These are phyloP conservation scores for Eutolmus rufibarbis DNA, from an alignment of 2,888 invertebrate species.

Conservation along the genomic window DNA sequence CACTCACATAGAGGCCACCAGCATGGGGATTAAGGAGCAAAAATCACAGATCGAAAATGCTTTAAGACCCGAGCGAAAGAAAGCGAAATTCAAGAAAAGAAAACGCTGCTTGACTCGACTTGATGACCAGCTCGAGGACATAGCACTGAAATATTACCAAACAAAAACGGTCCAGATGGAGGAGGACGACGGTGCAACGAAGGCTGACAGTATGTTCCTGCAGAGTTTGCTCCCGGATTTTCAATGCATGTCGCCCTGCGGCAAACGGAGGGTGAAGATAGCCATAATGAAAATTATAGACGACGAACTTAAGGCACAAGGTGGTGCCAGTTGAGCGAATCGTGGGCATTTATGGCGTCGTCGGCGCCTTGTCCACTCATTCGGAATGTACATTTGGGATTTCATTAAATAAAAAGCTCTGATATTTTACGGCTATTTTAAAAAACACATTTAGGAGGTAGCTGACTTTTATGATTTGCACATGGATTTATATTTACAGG, in stretches of 20 bases:
- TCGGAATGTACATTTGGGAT: not conserved
- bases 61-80: not conserved
- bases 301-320: not conserved
- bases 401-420: not conserved
- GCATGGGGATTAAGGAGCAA: not conserved
- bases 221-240: conserved; percentile 15
- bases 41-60: not conserved
- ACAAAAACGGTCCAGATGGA: not conserved
- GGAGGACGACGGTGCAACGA: not conserved
- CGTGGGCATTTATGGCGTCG: not conserved
- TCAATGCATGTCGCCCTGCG: not conserved
- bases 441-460: not conserved
- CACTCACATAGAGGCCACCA: not conserved
- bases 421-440: not conserved
- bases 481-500: not conserved
- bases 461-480: not conserved
- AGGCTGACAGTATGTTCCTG: not conserved
- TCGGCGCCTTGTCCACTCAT: not conserved
- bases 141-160: not conserved
- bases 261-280: not conserved
- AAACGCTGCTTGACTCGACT: not conserved
- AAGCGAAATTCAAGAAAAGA: not conserved
- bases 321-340: not conserved
- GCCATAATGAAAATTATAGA: conserved; percentile 18
- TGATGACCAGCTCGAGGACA: not conserved